These are phyloP conservation scores for Pycnomerus fuliginosus DNA, from an alignment of 2,888 invertebrate genomes.

Conservation along the genomic window DNA sequence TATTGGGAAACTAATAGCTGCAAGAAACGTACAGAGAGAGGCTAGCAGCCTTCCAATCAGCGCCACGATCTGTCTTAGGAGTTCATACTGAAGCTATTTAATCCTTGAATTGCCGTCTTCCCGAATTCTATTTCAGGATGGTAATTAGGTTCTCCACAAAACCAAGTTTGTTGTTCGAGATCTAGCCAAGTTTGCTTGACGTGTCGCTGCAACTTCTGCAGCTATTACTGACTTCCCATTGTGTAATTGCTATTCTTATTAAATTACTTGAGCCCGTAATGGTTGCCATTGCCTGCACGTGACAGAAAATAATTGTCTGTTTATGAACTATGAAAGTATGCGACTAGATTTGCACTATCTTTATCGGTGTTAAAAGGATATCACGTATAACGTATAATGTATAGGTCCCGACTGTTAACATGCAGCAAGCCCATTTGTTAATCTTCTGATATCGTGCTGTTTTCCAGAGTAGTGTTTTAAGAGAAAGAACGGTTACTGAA, in stretches of 20 bases:
- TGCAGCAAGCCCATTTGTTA: too few species aligned
- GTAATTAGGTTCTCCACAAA: constrained; percentile 45
- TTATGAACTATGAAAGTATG: constrained; percentile 24
- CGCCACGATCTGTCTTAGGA: constrained; percentile 30
- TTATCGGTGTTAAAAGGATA: too few species aligned
- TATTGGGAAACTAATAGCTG: too few species aligned
- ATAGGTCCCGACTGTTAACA: too few species aligned
- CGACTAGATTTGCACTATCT: too few species aligned
- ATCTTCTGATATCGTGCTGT: too few species aligned
- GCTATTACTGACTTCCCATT: constrained; percentile 42
- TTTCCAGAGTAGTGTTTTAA: too few species aligned
- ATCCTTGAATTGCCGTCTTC: constrained; percentile 37
- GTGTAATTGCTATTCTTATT: constrained; percentile 45
- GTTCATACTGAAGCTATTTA: constrained; percentile 36
- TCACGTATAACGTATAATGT: too few species aligned
- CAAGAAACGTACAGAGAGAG: constrained; percentile 4
- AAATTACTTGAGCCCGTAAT: constrained; percentile 35
- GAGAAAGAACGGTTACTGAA: too few species aligned
- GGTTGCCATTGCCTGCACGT: constrained; percentile 31
- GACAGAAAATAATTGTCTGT: constrained; percentile 34
- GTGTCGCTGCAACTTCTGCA: constrained; percentile 43
- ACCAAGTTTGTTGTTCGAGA: constrained; percentile 43
- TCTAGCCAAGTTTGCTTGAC: constrained; percentile 41
- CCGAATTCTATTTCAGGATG: constrained; percentile 37
- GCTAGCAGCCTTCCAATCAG: constrained; percentile 29